phyloP scores from a whole-genome alignment of 2,113 vertebrate species.

The Anarrhichthys ocellatus region DNA sequence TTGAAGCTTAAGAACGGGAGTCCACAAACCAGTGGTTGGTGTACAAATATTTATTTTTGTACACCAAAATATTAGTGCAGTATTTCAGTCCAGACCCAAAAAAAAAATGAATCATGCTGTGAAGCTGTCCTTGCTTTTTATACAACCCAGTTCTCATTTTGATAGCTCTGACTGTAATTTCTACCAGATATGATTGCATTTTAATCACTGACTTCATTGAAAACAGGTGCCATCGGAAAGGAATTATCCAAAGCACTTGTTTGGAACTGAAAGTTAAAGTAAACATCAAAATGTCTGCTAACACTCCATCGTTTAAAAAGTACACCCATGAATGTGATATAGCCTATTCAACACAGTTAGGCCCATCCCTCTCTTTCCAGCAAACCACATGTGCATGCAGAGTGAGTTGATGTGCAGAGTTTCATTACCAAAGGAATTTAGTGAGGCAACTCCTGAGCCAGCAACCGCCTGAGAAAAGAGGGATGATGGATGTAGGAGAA shows the following conservation, averaged over 20 bases:
- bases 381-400: background rate
- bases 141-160: background rate
- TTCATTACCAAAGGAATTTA: slow-evolving; percentile 21
- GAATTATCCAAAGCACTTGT: background rate
- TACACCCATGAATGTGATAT: background rate
- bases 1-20: no score
- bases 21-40: no score
- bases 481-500: slow-evolving; percentile 22
- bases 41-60: no score
- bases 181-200: background rate
- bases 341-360: background rate
- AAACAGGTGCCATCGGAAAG: background rate
- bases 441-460: slow-evolving; percentile 36
- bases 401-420: slow-evolving; percentile 3
- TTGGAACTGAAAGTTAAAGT: background rate
- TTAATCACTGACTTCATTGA: background rate
- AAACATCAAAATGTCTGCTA: background rate
- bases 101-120: background rate
- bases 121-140: background rate
- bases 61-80: no score
- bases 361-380: background rate
- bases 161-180: background rate
- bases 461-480: slow-evolving; percentile 25
- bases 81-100: no score
- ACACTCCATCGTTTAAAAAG: background rate